Percentiles rank a stretch among this genome's conserved stretches.
phyloP scores from a whole-genome alignment of 2,113 vertebrate species.

The Indicator indicator region DNA sequence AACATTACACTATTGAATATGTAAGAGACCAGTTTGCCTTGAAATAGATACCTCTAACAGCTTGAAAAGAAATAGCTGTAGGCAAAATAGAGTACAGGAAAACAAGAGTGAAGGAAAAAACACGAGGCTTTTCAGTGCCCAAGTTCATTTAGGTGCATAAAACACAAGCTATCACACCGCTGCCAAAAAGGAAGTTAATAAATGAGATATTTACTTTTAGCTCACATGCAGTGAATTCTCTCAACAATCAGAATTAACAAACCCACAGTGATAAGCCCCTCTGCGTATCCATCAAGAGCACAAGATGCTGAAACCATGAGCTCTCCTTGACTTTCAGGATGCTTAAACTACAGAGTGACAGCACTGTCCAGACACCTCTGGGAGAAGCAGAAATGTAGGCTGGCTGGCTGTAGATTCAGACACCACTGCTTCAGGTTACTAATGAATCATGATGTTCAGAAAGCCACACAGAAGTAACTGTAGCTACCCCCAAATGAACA shows the following conservation, averaged over 20 bases:
- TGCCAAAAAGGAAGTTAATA: neutral
- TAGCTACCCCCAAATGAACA: rapidly evolving
- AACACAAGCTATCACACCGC: neutral
- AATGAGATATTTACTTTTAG: neutral
- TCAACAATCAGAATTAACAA: neutral
- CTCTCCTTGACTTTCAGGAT: neutral
- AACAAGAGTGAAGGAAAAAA: neutral
- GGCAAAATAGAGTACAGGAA: neutral
- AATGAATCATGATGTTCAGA: neutral
- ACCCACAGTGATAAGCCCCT: neutral
- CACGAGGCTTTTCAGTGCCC: neutral
- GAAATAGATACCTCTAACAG: constrained; percentile 8
- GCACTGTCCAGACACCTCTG: rapidly evolving
- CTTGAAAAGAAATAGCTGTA: neutral
- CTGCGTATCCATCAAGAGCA: neutral
- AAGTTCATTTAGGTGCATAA: neutral
- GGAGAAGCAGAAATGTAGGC: neutral
- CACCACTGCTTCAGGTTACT: neutral
- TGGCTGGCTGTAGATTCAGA: neutral
- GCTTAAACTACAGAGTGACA: neutral
- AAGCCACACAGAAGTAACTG: neutral
- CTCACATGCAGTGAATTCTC: neutral
- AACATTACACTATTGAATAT: neutral
- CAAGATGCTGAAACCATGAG: rapidly evolving
- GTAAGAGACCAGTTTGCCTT: neutral